Evolutionary conservation across 2,888 invertebrate genomes (phyloP), one percentile per base, ranked within the genome.

Genomic region (Prosapia bicincta): DNA sequence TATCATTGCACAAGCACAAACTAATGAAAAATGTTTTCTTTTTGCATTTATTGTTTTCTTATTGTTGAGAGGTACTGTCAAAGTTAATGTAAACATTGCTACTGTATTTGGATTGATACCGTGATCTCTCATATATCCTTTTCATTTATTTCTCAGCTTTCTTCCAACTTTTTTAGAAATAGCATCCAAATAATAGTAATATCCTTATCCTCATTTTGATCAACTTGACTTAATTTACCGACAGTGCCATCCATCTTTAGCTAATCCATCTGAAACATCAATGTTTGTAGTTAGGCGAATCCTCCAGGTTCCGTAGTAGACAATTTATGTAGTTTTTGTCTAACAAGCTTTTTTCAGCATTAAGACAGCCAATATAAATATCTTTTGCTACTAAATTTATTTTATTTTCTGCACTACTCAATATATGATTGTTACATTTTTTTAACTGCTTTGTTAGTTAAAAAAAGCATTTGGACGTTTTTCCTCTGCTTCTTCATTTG

Each of bases 171-270:
- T 38, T 38, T 38, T 38, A 15, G 13, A 38, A 38, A 38, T 38
- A 38, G 2, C 38, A 38, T 6, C 38, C 38, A 38, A 6, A 38
- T 13, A 13, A 6, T 2, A 7, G 10, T 13, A 38, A 38, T 38
- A 38, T 38, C 13, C 2, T 15, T 15, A 2, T 38, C 38, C 2
- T 6, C 1, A 38, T 38, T 13, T 13, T 15, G 3, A n/a, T n/a
- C n/a, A n/a, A n/a, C n/a, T n/a, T n/a, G n/a, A n/a, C n/a, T n/a
- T n/a, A n/a, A n/a, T n/a, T 78, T 80, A 20, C 82, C 82, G 54
- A 80, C 77, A 24, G 82, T 81, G 26, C 83, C 82, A 78, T 83
- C 83, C 82, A 72, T 83, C 83, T 24, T 81, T 82, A 65, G 82
- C 81, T n/a, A 83, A 82, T 43, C 83, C n/a, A n/a, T n/a, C n/a